Base-by-base conservation (phyloP, 2,888 invertebrate genomes). In the Trichopria drosophilae region DNA sequence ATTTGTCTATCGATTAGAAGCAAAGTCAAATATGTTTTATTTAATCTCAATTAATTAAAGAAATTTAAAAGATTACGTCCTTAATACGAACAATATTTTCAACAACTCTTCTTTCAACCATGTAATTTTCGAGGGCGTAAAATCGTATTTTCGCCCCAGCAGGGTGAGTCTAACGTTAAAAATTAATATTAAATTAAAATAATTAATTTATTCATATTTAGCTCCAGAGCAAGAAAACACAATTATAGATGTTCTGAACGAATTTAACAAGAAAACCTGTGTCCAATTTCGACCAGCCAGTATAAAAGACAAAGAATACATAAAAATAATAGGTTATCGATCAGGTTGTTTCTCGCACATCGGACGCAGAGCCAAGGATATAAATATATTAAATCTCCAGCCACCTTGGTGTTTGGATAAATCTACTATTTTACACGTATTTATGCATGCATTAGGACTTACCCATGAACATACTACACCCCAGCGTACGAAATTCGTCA, bases 391-490 rank as follows among this genome's bases (percentile, higher is more conserved):
- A 4, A 80, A 81, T 48, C 68, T 83, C 31, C 73, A 74, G 53
- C 68, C 65, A 12, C 71, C 68, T 1, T 72, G 73, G 22, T 78
- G 77, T 56, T 63, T 77, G 7, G 68, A 65, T 3, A 76, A 76
- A 43, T 80, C 83, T 5, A 80, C 80, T 15, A 78, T 82, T 22
- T 77, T 82, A 44, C 83, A 91, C 67, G 91, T 91, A 72, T 78
- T 91, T 69, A 78, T 90, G 62, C 91, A 91, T 65, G 84, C 87
- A 0, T 72, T 89, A 2, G 90, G 91, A 0, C 90, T 91, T 73
- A 87, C 86, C 69, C 90, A 91, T 67, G 90, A 90, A 76, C 91
- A 91, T 68, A 88, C 86, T 65, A 81, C 89, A 19, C 82, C 84
- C 13, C 85, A 90, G 71, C 81, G 91, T 58, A 89, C 91, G 66